phyloP scores from a whole-genome alignment of 2,113 vertebrate species.

The Vireo altiloquus region DNA sequence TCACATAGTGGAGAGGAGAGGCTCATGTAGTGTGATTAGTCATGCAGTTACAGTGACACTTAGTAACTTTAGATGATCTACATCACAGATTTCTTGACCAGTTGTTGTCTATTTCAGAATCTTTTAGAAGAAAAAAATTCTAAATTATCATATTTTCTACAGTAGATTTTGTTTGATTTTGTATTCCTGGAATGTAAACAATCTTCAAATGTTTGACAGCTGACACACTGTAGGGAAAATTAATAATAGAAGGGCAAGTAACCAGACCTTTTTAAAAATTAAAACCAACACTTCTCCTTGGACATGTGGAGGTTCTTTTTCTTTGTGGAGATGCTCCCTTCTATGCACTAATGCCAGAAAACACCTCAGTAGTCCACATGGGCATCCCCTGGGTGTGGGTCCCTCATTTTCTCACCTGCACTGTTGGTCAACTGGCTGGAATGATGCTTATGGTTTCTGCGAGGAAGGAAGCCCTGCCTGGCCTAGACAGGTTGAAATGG shows the following conservation, averaged over 20 bases:
- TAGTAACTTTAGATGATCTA: neutral
- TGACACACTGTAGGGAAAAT: neutral
- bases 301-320: neutral
- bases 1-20: neutral
- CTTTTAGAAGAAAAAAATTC: neutral
- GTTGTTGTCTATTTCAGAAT: neutral
- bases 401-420: neutral
- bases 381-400: accelerated
- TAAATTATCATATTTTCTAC: neutral
- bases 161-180: neutral
- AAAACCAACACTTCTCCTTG: neutral
- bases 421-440: neutral
- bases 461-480: neutral
- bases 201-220: neutral
- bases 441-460: neutral
- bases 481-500: neutral
- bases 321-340: accelerated
- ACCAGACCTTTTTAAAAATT: neutral
- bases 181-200: neutral
- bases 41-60: neutral
- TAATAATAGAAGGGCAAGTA: neutral
- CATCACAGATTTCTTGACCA: neutral
- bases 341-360: neutral
- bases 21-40: neutral
- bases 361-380: neutral